phyloP scores from a whole-genome alignment of 2,113 vertebrate species.

The Sinocyclocheilus anshuiensis region DNA sequence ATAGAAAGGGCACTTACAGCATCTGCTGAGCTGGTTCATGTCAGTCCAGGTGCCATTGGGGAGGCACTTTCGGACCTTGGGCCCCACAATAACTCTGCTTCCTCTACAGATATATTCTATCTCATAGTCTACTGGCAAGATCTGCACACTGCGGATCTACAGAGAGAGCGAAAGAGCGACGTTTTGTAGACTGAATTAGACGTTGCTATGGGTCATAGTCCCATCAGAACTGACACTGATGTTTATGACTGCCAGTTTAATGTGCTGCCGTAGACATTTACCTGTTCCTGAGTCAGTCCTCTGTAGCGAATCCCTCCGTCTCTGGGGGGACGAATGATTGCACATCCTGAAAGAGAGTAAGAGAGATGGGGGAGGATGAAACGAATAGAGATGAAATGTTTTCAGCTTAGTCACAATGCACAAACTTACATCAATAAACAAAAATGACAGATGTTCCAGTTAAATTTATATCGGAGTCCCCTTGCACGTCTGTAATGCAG shows the following conservation, averaged over 20 bases:
- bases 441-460: neutral
- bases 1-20: conserved; percentile 71
- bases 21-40: conserved; percentile 79
- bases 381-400: neutral
- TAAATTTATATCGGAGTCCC: neutral
- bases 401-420: conserved; percentile 12
- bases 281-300: conserved; percentile 90
- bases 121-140: conserved; percentile 84
- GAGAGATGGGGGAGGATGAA: conserved; percentile 21
- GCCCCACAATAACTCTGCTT: conserved; percentile 79
- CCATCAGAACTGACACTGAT: conserved; percentile 11
- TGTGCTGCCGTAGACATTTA: conserved; percentile 49
- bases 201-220: neutral
- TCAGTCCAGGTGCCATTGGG: conserved; percentile 81
- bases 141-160: conserved; percentile 68
- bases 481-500: neutral
- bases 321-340: conserved; percentile 90
- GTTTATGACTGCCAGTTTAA: neutral
- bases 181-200: neutral
- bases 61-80: conserved; percentile 84
- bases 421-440: conserved; percentile 19
- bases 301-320: conserved; percentile 95
- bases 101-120: conserved; percentile 84
- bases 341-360: conserved; percentile 76
- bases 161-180: neutral